Percentiles rank a stretch among this genome's conserved stretches.
Evolutionary conservation across 2,797 vertebrate species (phyloP).

Genomic region (Choloepus didactylus): DNA sequence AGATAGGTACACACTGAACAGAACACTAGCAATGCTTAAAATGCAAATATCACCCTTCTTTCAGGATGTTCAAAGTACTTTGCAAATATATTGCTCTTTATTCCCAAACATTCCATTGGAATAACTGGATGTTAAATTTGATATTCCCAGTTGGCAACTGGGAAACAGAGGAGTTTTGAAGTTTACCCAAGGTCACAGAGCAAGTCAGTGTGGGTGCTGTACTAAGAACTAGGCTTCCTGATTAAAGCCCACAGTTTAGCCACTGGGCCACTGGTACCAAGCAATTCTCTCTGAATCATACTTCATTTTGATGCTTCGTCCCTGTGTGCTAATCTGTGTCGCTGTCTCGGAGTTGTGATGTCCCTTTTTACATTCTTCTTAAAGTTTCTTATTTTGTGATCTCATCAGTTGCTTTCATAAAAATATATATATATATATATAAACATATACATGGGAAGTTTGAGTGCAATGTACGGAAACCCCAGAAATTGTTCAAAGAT

Average conservation of each 20-base stretch:
- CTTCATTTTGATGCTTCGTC: background rate
- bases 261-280: background rate
- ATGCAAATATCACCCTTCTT: background rate
- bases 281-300: background rate
- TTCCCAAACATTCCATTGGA: background rate
- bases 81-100: slow-evolving; percentile 50
- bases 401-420: background rate
- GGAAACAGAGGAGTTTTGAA: background rate
- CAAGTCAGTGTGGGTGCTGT: background rate
- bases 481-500: background rate
- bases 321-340: background rate
- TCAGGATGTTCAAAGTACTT: background rate
- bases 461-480: background rate
- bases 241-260: background rate
- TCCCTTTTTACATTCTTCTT: background rate
- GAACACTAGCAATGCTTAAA: background rate
- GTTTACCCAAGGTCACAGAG: background rate
- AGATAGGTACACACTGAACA: background rate
- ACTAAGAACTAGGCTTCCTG: background rate
- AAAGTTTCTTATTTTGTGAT: background rate
- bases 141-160: background rate
- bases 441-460: background rate
- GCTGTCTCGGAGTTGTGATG: background rate
- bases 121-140: background rate
- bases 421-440: no score